Base-by-base conservation (phyloP, 2,113 vertebrate species). In the Panthera leo region DNA sequence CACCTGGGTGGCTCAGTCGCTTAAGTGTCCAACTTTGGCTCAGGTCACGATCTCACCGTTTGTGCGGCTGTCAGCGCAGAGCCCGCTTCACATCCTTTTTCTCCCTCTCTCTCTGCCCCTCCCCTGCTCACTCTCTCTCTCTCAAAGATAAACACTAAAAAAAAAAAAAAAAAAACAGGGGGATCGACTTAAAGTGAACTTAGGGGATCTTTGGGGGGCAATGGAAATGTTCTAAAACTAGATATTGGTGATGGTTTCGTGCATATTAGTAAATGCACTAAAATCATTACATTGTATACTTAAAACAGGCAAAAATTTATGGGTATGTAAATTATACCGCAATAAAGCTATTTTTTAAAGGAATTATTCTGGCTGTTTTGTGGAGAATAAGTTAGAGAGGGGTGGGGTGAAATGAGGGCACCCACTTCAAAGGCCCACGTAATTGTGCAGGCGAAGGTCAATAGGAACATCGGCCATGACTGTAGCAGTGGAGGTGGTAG, bases 211-310 rank as follows among this genome's bases (percentile, higher is more conserved):
- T 58, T 63, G 13, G 9, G 58, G 16, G 42, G 19, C 31, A 27
- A 65, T 42, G 12, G 39, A 76, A 78, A 87, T 95, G 85, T 96
- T 87, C 51, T 89, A 89, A 92, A 85, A 88, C 4, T 84, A 31
- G 71, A 63, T 85, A 65, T 42, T 79, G 39, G 53, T 53, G 34
- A 83, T 84, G 36, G 70, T 36, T 42, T 78, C 18, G 42, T 15
- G 27, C 70, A 2, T 78, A 29, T 18, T 48, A 48, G 19, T 87
- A 63, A 23, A 51, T 71, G 15, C 31, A 63, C 36, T 63, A 48
- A 92, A 95, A 94, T 63, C 14, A 68, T 3, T 89, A 39, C 84
- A 27, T 29, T 78, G 2, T 51, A 48, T 25, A 25, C 45, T 67
- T 48, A 93, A 93, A 83, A 58, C 65, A 85, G 58, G 39, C 71